Evolutionary conservation across 2,888 invertebrate species (phyloP), one percentile per base, ranked within the genome.

Genomic region (Sphaeridia pumilis): DNA sequence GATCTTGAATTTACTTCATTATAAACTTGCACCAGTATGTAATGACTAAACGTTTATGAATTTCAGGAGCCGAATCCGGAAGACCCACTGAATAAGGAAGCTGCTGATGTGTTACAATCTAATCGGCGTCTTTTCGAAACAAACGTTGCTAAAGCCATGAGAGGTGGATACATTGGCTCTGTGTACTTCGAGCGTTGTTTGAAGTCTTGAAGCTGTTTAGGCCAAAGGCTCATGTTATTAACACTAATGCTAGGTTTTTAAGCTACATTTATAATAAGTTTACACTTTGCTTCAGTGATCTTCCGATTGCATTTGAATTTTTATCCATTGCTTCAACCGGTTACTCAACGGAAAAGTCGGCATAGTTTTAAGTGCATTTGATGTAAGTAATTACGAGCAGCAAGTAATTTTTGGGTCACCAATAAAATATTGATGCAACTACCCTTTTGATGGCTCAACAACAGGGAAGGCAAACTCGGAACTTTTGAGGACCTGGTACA

Each of bases 61-160:
- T 66, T 70, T 14, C 67, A 90, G 90, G 97, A 97, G 75, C 97
- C 95, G 45, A 97, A 97, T 74, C 93, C 95, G 2, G 95, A 97
- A 74, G 97, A 97, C 76, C 97, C 95, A 10, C 72, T 97, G 65
- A 97, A 97, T 73, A 95, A 95, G 74, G 95, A 97, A 74, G 95
- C 95, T 14, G 95, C 97, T 2, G 94, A 95, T 71, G 90, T 95
- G 55, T 78, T 97, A 61, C 92, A 93, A 70, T 89, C 83, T 70
- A 95, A 94, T 74, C 78, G 90, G 69, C 79, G 92, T 67, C 75
- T 89, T 59, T 97, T 97, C 71, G 95, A 95, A 72, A 88, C 89
- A 69, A 95, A 95, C 72, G 95, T 95, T 52, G 83, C 86, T 66
- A 85, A 92, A 71, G 93, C 94, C 47, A 93, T 95, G 87, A 80